Base-by-base conservation (phyloP, 2,113 vertebrate genomes). In the Pimephales promelas region DNA sequence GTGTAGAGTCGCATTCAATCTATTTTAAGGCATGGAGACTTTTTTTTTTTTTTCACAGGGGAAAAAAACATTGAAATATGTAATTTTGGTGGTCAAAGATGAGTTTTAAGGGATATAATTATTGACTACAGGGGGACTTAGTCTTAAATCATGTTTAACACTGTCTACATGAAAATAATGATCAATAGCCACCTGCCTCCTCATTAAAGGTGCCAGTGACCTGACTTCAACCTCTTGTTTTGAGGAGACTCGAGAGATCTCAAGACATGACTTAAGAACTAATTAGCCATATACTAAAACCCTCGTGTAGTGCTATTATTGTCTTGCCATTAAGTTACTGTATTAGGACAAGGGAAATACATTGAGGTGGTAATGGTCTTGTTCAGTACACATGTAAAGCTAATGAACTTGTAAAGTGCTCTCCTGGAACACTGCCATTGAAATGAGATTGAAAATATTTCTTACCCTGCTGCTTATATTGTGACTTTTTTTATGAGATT, bases 201-300 rank as follows among this genome's bases (percentile, higher is more conserved):
- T 49, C 16, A 49, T 49, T 49, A 49, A 49, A 14, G 13, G 4
- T 1, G 14, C 4, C 47, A 49, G 13, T 49, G 4, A 49, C 16
- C 47, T 49, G 47, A 49, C 47, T 49, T 49, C 13, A n/a, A 66
- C 8, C 54, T 74, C 74, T 45, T 49, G 64, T 82, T 54, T 36
- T 81, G 72, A 28, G 24, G 28, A 76, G 66, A 77, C 68, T 74
- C 45, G 70, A 34, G 81, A 68, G 83, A 68, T 83, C 83, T 79
- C 49, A 71, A 83, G 83, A 83, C 5, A 31, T 43, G 40, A 77
- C 62, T 83, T 43, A 83, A 43, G 68, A 78, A 61, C 54, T 83
- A 83, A 86, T 88, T 89, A 88, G 73, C 59, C 14, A 24, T 28
- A 52, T 79, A 20, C 18, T 28, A 54, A 62, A 83, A 82, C 66